A percentile compares a stretch with the other conserved stretches of the same genome.
Conservation (phyloP, 1,140 invertebrate species). For the Amphibalanus amphitrite region DNA sequence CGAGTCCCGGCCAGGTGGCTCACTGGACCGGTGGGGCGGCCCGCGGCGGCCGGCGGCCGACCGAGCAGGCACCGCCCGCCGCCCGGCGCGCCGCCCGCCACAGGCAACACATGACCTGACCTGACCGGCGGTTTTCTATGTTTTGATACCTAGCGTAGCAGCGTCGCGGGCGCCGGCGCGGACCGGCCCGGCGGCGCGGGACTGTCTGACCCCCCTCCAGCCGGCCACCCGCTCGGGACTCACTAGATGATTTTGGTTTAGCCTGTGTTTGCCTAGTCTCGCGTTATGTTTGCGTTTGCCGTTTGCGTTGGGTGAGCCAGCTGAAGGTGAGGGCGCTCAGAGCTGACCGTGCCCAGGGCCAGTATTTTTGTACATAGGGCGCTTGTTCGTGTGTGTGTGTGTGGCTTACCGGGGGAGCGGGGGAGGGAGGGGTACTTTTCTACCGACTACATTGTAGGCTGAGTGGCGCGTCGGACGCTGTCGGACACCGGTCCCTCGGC, state of each 20-base stretch:
- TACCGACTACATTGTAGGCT: not conserved
- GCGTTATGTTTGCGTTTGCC: not conserved
- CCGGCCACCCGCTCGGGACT: not conserved
- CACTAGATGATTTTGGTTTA: not conserved
- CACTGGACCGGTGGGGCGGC: too few relatives aligned
- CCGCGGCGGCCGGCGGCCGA: too few relatives aligned
- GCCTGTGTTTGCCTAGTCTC: not conserved
- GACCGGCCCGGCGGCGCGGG: too few relatives aligned
- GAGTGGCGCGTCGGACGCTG: too few relatives aligned
- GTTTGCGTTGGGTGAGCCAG: not conserved
- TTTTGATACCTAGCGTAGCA: not conserved
- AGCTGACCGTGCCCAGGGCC: too few relatives aligned
- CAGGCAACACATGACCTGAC: too few relatives aligned
- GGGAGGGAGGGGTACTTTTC: not conserved
- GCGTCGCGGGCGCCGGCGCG: too few relatives aligned
- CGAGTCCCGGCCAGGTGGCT: not conserved
- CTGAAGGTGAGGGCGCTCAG: not conserved
- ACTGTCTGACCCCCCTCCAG: too few relatives aligned
- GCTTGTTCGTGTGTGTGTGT: not conserved
- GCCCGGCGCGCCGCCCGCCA: too few relatives aligned
- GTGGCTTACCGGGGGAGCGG: not conserved
- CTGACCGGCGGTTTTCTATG: not conserved
- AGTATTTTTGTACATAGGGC: constrained; percentile 1
- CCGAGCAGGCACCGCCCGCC: not conserved
- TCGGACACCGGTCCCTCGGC: not conserved